A percentile compares a stretch with the other conserved stretches of the same genome.
phyloP scores from a whole-genome alignment of 2,797 vertebrate genomes.

The Chelmon rostratus region DNA sequence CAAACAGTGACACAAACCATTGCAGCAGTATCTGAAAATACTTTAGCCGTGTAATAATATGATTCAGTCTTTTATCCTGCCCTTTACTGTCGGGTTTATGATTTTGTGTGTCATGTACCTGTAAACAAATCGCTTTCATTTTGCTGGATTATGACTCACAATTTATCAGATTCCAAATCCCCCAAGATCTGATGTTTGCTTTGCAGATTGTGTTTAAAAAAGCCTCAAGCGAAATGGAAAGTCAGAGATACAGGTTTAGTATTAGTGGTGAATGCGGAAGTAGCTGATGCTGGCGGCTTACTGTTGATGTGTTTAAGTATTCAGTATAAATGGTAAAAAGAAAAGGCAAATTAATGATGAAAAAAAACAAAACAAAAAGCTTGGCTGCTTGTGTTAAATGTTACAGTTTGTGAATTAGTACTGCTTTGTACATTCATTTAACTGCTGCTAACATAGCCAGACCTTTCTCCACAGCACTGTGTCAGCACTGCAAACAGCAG shows the following conservation, averaged over 20 bases:
- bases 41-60: not conserved
- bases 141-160: slow-evolving; percentile 19
- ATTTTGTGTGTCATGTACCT: slow-evolving; percentile 9
- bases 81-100: not conserved
- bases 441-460: no score
- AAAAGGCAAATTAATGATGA: no score
- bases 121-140: slow-evolving; percentile 16
- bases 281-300: not conserved
- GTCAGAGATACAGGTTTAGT: slow-evolving; percentile 5
- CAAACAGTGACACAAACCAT: slow-evolving; percentile 23
- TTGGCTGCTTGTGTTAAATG: not conserved
- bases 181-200: slow-evolving; percentile 24
- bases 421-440: not conserved
- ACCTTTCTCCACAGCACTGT: no score
- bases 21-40: not conserved
- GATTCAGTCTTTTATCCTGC: not conserved
- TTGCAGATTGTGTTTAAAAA: slow-evolving; percentile 13
- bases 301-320: not conserved
- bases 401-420: not conserved
- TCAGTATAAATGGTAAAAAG: not conserved
- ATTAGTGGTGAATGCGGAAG: slow-evolving; percentile 1
- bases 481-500: no score
- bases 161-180: slow-evolving; percentile 16
- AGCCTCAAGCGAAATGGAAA: slow-evolving; percentile 7
- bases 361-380: not conserved